phyloP scores from a whole-genome alignment of 2,797 vertebrate genomes.

The Bovichtus diacanthus region DNA sequence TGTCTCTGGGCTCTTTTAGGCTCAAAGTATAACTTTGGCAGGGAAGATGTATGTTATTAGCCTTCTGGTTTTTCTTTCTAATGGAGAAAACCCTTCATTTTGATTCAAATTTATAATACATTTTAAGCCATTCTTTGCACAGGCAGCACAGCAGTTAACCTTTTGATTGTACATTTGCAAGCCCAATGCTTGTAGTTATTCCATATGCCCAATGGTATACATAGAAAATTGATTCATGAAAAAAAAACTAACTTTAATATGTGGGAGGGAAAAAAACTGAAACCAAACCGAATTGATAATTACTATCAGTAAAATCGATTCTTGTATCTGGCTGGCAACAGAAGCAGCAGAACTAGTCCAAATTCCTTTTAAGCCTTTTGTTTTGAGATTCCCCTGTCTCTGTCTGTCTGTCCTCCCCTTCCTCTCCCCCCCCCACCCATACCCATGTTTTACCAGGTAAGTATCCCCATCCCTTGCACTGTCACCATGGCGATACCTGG shows the following conservation, averaged over 20 bases:
- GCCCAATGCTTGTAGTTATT: constrained; percentile 38
- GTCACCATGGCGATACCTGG: constrained; percentile 94
- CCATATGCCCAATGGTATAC: constrained; percentile 95
- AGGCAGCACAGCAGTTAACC: neutral
- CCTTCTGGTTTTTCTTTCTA: neutral
- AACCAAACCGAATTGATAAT: constrained; percentile 85
- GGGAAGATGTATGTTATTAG: neutral
- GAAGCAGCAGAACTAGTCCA: constrained; percentile 86
- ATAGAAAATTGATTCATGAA: constrained; percentile 52
- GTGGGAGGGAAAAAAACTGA: constrained; percentile 79
- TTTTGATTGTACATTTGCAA: constrained; percentile 17
- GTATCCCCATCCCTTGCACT: constrained; percentile 90
- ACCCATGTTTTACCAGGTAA: constrained; percentile 91
- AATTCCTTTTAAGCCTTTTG: constrained; percentile 84
- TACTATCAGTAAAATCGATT: constrained; percentile 76
- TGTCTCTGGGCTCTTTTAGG: constrained; percentile 8
- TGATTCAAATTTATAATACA: neutral
- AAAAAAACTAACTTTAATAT: constrained; percentile 40
- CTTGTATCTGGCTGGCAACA: constrained; percentile 83
- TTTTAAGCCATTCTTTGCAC: neutral
- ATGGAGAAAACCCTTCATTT: neutral
- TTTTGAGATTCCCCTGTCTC: constrained; percentile 82
- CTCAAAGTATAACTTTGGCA: constrained; percentile 8
- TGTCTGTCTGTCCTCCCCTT: constrained; percentile 73
- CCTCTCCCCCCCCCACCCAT: constrained; percentile 65